Evolutionary conservation across 2,113 vertebrate species (phyloP).

Genomic region (Corythoichthys haematopterus): DNA sequence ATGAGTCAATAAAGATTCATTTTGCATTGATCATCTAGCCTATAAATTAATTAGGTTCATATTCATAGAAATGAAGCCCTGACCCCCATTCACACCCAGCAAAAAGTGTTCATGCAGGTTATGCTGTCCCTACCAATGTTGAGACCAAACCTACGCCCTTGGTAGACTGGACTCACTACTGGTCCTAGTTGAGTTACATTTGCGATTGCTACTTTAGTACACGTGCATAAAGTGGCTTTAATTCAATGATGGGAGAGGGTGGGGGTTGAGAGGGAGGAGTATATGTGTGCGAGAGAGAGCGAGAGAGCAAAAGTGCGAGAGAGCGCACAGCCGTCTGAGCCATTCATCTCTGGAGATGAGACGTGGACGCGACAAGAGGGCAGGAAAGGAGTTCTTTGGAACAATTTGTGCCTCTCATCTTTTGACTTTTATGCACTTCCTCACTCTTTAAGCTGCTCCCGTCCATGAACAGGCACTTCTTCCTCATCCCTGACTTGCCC

Average conservation of each 20-base stretch:
- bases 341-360: slow-evolving; percentile 67
- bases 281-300: slow-evolving; percentile 20
- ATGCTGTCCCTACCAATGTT: no score
- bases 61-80: no score
- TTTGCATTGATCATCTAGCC: no score
- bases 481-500: background rate
- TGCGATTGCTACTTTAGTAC: background rate
- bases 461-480: background rate
- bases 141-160: no score
- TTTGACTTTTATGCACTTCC: background rate
- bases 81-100: no score
- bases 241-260: slow-evolving; percentile 46
- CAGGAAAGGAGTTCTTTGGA: slow-evolving; percentile 6
- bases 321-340: slow-evolving; percentile 70
- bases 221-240: slow-evolving; percentile 14
- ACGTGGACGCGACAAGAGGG: slow-evolving; percentile 59
- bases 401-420: background rate
- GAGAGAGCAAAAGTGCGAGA: slow-evolving; percentile 57
- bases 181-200: background rate
- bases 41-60: no score
- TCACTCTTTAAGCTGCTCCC: background rate
- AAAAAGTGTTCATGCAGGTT: no score
- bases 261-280: slow-evolving; percentile 40
- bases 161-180: background rate
- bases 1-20: no score